These are phyloP conservation scores for Cosmia trapezina DNA, from an alignment of 2,888 invertebrate species.

Conservation along the genomic window DNA sequence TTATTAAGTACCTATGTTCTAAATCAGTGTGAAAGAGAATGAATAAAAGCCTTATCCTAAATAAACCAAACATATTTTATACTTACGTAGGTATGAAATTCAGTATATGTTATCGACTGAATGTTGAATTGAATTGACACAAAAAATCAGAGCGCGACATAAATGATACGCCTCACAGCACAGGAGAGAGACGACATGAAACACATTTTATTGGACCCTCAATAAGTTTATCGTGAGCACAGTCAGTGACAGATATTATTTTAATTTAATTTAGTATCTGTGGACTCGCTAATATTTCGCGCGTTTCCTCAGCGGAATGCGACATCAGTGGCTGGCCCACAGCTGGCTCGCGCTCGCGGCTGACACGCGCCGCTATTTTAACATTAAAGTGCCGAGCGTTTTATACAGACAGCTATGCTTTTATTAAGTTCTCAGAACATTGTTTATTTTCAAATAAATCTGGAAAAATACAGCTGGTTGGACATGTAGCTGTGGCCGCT, in stretches of 20 bases:
- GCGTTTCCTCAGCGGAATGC: background rate
- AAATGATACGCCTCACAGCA: background rate
- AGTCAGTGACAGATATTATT: background rate
- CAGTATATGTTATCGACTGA: background rate
- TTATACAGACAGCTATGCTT: no score
- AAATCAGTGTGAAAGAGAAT: background rate
- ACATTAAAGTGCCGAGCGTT: no score
- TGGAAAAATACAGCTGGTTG: conserved; percentile 7
- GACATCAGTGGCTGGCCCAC: no score
- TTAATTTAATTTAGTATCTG: background rate
- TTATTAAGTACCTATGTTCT: background rate
- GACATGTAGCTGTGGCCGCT: no score
- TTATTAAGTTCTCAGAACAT: background rate
- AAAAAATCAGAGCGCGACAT: no score
- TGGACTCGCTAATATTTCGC: background rate
- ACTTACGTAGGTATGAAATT: background rate
- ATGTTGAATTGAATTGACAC: background rate
- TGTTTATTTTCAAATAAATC: conserved; percentile 38
- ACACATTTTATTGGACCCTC: background rate
- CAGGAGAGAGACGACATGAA: no score
- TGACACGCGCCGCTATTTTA: no score
- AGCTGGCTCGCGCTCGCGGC: no score
- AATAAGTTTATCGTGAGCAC: background rate
- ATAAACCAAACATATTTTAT: background rate
- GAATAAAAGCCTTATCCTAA: background rate